Evolutionary conservation across 1,140 invertebrate genomes (phyloP).

Genomic region (Hycleus phaleratus): DNA sequence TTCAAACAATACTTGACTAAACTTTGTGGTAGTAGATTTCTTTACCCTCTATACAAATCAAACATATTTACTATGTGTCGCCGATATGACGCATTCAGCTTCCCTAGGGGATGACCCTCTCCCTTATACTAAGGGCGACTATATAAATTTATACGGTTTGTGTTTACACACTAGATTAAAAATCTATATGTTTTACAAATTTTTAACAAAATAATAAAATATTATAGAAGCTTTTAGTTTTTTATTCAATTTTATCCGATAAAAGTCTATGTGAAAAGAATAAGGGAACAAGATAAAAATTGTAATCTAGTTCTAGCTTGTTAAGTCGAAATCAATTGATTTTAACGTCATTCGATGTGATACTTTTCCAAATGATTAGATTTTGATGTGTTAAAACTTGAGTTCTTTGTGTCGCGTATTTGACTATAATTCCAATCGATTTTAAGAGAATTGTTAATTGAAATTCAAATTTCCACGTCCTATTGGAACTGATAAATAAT

Average conservation of each 20-base stretch:
- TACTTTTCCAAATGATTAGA: constrained; percentile 13
- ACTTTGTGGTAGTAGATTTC: constrained; percentile 7
- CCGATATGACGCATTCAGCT: constrained; percentile 8
- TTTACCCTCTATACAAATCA: constrained; percentile 7
- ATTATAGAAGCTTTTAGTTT: not conserved
- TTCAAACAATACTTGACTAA: constrained; percentile 3
- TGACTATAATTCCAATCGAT: not conserved
- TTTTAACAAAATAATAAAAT: not conserved
- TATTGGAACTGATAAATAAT: too few relatives aligned
- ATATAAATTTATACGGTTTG: constrained; percentile 9
- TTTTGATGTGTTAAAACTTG: constrained; percentile 12
- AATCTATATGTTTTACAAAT: constrained; percentile 9
- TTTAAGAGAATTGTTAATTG: too few relatives aligned
- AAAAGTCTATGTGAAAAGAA: too few relatives aligned
- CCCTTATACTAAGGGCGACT: constrained; percentile 8
- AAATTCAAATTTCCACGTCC: too few relatives aligned
- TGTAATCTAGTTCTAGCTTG: constrained; percentile 12
- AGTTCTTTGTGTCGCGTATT: constrained; percentile 10
- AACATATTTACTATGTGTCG: constrained; percentile 14
- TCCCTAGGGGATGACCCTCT: constrained; percentile 2
- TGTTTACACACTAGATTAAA: constrained; percentile 8
- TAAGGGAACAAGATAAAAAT: not conserved
- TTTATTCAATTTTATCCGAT: too few relatives aligned
- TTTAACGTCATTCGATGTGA: constrained; percentile 14
- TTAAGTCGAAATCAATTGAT: constrained; percentile 13